Evolutionary conservation across 1,140 invertebrate species (phyloP).

Genomic region (Rhagoletis zephyria): DNA sequence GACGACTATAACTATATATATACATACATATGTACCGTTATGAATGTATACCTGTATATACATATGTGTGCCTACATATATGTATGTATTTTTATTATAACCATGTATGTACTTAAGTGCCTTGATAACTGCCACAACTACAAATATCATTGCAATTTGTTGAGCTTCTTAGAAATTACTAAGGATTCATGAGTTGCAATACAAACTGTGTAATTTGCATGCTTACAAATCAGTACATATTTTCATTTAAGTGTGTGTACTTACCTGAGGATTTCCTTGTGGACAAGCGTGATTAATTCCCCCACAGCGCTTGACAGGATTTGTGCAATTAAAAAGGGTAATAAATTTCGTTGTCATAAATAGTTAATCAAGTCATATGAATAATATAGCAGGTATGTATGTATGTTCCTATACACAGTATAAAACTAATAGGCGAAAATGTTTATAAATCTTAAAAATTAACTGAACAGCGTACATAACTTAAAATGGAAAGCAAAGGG

Average conservation of each 20-base stretch:
- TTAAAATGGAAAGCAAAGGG: too few species aligned
- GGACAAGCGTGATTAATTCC: constrained; percentile 20
- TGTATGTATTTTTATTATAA: not conserved
- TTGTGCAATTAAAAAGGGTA: constrained; percentile 27
- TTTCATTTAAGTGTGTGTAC: not conserved
- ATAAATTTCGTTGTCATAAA: constrained; percentile 42
- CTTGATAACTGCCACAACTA: constrained; percentile 2
- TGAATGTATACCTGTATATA: not conserved
- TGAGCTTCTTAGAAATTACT: not conserved
- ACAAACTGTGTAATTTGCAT: not conserved
- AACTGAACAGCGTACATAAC: not conserved
- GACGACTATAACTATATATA: not conserved
- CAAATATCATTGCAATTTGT: constrained; percentile 22
- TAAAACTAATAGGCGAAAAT: not conserved
- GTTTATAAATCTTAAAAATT: not conserved
- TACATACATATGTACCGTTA: not conserved
- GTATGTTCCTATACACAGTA: too few species aligned
- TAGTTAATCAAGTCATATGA: not conserved
- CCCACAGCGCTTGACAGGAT: constrained; percentile 1
- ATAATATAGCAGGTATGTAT: not conserved
- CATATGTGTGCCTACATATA: not conserved
- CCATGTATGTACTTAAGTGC: not conserved
- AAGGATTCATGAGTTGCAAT: not conserved
- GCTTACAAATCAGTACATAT: not conserved
- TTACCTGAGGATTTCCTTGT: constrained; percentile 31